Base-by-base conservation (phyloP, 2,888 invertebrate species). In the Tetragnatha montana region DNA sequence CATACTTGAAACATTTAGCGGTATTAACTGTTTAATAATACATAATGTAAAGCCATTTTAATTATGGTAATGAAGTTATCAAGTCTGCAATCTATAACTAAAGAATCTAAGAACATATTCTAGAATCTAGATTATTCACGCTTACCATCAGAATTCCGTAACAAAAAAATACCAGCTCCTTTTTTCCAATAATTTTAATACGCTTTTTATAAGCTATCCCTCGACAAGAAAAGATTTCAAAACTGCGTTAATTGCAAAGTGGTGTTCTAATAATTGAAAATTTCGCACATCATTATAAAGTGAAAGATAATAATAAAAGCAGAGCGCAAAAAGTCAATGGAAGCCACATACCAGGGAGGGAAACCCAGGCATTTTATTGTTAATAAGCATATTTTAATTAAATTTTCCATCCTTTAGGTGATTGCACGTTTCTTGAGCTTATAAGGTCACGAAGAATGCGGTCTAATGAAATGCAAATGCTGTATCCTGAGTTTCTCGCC, bases 351-450 rank as follows among this genome's bases (percentile, higher is more conserved):
- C 79, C 79, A 51, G 21, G 12, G 68, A 76, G 47, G 76, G 68
- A 76, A 60, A n/a, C 70, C 19, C 21, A 21, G 49, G 68, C 51
- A 89, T 85, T 81, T 81, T 89, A 71, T 85, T 89, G 81, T 86
- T 89, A 86, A 85, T 89, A 89, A 89, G 85, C 85, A 89, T 85
- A 89, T 85, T 89, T 89, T 89, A 86, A 89, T 89, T 89, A 89
- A 89, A 81, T 89, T 81, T 89, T 49, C 71, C 84, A 76, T 81
- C 76, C 76, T 89, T 76, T 68, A 81, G 83, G 75, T 81, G 74
- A 89, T 89, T 85, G 81, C 85, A 21, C 22, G 35, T 50, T 74
- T 81, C 73, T 19, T 89, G 50, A 78, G 71, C 22, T 35, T 50
- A 68, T 49, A 49, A 81, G 85, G 81, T 85, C 81, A 80, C 19